Conservation (phyloP, 2,797 vertebrate genomes). For the Channa striata region DNA sequence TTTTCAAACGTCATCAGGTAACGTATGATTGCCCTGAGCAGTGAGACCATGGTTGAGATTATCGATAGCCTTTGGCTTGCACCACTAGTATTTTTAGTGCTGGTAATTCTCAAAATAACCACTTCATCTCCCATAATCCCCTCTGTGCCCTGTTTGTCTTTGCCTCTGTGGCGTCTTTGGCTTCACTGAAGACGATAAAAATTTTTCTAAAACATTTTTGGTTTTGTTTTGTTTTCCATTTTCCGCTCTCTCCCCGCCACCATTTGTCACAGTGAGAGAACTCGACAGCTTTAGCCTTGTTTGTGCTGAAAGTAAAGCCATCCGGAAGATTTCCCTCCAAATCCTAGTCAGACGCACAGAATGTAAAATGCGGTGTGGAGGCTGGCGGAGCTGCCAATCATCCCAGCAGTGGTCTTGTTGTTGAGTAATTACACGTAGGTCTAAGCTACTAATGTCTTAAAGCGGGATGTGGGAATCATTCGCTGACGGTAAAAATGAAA, state of each 20-base stretch:
- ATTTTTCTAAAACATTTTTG: neutral
- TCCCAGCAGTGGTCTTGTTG: slow-evolving; percentile 36
- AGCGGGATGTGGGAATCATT: slow-evolving; percentile 32
- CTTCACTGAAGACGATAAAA: slow-evolving; percentile 13
- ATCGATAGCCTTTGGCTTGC: slow-evolving; percentile 26
- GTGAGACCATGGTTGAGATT: slow-evolving; percentile 33
- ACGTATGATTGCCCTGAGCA: slow-evolving; percentile 29
- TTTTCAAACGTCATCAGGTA: slow-evolving; percentile 44
- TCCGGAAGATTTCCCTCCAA: slow-evolving; percentile 21
- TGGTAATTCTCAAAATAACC: slow-evolving; percentile 13
- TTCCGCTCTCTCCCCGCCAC: slow-evolving; percentile 10
- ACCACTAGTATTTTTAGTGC: slow-evolving; percentile 27
- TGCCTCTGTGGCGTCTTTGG: slow-evolving; percentile 9
- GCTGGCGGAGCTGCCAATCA: slow-evolving; percentile 51
- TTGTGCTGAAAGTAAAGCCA: slow-evolving; percentile 30
- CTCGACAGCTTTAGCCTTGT: slow-evolving; percentile 20
- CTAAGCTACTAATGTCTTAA: slow-evolving; percentile 16
- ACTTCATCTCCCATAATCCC: slow-evolving; percentile 26
- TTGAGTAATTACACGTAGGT: slow-evolving; percentile 23
- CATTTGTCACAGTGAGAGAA: slow-evolving; percentile 11
- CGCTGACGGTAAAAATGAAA: slow-evolving; percentile 40
- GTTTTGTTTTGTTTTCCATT: slow-evolving; percentile 9
- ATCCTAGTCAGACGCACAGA: slow-evolving; percentile 13
- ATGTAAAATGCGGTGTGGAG: slow-evolving; percentile 27
- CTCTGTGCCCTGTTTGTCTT: slow-evolving; percentile 4